Base-by-base conservation (phyloP, 2,797 vertebrate genomes). In the Vultur gryphus region DNA sequence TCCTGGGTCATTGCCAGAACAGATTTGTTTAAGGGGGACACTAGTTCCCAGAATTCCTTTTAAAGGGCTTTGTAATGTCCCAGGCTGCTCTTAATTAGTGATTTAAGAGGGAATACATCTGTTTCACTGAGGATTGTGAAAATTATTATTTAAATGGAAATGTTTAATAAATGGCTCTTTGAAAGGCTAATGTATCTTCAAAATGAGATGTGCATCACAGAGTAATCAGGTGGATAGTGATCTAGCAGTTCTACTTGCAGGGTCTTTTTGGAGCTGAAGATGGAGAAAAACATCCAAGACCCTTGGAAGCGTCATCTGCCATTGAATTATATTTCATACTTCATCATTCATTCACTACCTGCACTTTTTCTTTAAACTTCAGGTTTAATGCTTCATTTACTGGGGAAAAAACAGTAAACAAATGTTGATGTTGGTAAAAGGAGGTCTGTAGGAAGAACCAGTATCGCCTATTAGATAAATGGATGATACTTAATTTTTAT, bases 81-180 rank as follows among this genome's bases (percentile, higher is more conserved):
- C 87, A 87, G 78, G 24, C 69, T 89, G 81, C 91, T 95, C 79
- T 97, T 97, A 97, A 97, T 97, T 97, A 96, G 81, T 94, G 84
- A 95, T 96, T 97, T 96, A 87, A 87, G 62, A 71, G 48, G 26
- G 48, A 95, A 78, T 84, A 89, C 84, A 97, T 97, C 89, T 97
- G 92, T 97, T 97, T 97, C 82, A 91, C 33, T 52, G 86, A 96
- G 81, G 89, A 95, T 62, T 96, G 94, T 93, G 83, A 90, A 96
- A 91, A 95, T 84, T 95, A 90, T 97, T 97, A 96, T 95, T 97
- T 88, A 96, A 96, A 92, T 73, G n/a, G 69, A 61, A 90, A 84
- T 92, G 31, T 83, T 80, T 96, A 87, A 91, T 95, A 94, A 95
- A 96, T 78, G 96, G 9, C 48, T 87, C 67, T 95, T 96, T 84